Percentiles rank a stretch among this genome's conserved stretches.
Evolutionary conservation across 2,113 vertebrate genomes (phyloP).

Genomic region (Mugil cephalus): DNA sequence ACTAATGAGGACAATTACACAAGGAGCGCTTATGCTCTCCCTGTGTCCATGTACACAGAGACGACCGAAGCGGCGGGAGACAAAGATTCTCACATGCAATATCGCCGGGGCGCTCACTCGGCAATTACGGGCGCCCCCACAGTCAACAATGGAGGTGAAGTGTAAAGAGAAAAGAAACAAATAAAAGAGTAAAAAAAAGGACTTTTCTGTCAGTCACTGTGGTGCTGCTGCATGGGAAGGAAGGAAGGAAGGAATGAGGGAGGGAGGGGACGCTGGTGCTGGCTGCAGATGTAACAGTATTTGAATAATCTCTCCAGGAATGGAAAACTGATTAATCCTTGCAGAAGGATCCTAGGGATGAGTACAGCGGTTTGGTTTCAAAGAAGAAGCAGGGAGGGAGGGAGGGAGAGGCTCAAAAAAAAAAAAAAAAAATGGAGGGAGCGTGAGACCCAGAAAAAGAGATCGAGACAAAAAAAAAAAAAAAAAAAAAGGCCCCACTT

Average conservation of each 20-base stretch:
- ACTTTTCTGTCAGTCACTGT: constrained; percentile 7
- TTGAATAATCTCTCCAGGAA: constrained; percentile 84
- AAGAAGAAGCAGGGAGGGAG: constrained; percentile 30
- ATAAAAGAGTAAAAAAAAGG: background rate
- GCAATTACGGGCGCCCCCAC: background rate
- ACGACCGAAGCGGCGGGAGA: background rate
- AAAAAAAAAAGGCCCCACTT: constrained; percentile 48
- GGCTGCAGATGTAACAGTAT: constrained; percentile 72
- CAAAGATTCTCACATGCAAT: constrained; percentile 20
- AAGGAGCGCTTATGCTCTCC: constrained; percentile 48
- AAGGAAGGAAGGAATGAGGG: constrained; percentile 15
- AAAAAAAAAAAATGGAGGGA: background rate
- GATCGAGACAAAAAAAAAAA: constrained; percentile 32
- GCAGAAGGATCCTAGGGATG: constrained; percentile 77
- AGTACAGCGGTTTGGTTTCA: constrained; percentile 54
- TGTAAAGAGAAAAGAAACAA: background rate
- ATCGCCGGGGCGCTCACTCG: background rate
- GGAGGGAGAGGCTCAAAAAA: constrained; percentile 1
- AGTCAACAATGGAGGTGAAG: background rate
- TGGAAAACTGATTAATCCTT: constrained; percentile 82
- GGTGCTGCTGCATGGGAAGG: background rate
- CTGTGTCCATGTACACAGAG: constrained; percentile 30
- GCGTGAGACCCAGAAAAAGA: constrained; percentile 11
- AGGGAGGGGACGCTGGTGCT: constrained; percentile 28
- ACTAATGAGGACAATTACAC: constrained; percentile 71